Conservation (phyloP, 2,888 invertebrate genomes). For the Spisula solida region DNA sequence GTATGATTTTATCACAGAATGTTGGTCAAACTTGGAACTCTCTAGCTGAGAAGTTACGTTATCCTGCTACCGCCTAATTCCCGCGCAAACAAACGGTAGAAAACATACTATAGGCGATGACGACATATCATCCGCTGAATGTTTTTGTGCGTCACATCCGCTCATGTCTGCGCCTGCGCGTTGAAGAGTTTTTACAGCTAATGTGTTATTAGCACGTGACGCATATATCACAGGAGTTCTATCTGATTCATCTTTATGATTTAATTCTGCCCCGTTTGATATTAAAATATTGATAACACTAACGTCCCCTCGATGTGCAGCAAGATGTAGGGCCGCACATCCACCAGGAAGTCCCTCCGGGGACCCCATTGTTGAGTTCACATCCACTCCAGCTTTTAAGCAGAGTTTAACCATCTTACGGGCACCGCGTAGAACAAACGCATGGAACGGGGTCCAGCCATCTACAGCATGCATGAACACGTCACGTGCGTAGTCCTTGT, state of each 20-base stretch:
- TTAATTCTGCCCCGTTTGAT: slow-evolving; percentile 76
- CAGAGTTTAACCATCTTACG: slow-evolving; percentile 80
- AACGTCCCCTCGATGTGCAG: slow-evolving; percentile 83
- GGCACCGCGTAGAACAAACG: slow-evolving; percentile 81
- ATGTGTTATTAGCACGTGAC: slow-evolving; percentile 74
- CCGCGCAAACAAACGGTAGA: slow-evolving; percentile 69
- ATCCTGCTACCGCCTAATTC: slow-evolving; percentile 61
- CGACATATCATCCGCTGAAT: slow-evolving; percentile 55
- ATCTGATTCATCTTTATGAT: slow-evolving; percentile 72
- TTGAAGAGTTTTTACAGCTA: slow-evolving; percentile 78
- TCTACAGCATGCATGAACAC: slow-evolving; percentile 79
- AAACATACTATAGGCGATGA: slow-evolving; percentile 67
- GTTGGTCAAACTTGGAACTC: background rate
- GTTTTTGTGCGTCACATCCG: slow-evolving; percentile 65
- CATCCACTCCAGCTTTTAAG: slow-evolving; percentile 77
- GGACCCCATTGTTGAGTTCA: slow-evolving; percentile 80
- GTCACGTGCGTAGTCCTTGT: slow-evolving; percentile 70
- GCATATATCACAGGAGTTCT: slow-evolving; percentile 80
- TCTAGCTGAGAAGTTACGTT: background rate
- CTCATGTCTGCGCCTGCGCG: slow-evolving; percentile 81
- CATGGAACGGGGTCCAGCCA: slow-evolving; percentile 84
- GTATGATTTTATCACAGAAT: slow-evolving; percentile 2
- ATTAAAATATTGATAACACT: slow-evolving; percentile 80
- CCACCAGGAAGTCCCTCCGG: slow-evolving; percentile 80
- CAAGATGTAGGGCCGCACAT: slow-evolving; percentile 81